phyloP scores from a whole-genome alignment of 2,888 invertebrate species.

The Subacronicta megacephala region DNA sequence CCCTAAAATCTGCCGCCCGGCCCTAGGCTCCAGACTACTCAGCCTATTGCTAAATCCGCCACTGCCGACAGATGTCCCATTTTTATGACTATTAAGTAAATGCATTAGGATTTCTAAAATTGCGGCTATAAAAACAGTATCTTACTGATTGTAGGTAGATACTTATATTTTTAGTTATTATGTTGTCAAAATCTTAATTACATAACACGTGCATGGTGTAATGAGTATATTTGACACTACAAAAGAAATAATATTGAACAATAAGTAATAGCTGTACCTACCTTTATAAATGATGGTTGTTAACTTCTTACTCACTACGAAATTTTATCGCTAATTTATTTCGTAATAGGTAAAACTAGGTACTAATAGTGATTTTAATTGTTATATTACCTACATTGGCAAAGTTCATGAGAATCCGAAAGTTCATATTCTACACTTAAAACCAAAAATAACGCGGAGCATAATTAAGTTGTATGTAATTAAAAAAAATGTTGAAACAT shows the following conservation, averaged over 20 bases:
- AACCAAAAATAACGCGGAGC: slow-evolving; percentile 2
- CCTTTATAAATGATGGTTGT: slow-evolving; percentile 25
- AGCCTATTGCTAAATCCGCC: too few species aligned
- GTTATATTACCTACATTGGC: too few species aligned
- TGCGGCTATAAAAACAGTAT: too few species aligned
- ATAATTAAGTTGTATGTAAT: slow-evolving; percentile 9
- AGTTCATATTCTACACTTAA: too few species aligned
- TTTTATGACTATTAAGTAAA: too few species aligned
- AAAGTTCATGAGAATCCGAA: too few species aligned
- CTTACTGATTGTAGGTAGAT: not conserved
- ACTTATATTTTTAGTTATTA: not conserved
- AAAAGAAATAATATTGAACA: slow-evolving; percentile 16
- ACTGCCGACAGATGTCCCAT: too few species aligned
- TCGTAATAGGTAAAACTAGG: not conserved
- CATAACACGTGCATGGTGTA: not conserved
- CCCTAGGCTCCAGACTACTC: too few species aligned
- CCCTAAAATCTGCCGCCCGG: too few species aligned
- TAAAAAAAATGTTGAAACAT: slow-evolving; percentile 13
- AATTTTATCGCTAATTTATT: slow-evolving; percentile 16
- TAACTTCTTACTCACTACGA: slow-evolving; percentile 9
- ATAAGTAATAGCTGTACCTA: slow-evolving; percentile 15
- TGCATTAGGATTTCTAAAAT: too few species aligned
- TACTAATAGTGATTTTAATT: too few species aligned
- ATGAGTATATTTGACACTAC: slow-evolving; percentile 7
- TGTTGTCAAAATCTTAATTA: not conserved